phyloP scores from a whole-genome alignment of 1,140 invertebrate genomes.

The Drosophila sucinea region DNA sequence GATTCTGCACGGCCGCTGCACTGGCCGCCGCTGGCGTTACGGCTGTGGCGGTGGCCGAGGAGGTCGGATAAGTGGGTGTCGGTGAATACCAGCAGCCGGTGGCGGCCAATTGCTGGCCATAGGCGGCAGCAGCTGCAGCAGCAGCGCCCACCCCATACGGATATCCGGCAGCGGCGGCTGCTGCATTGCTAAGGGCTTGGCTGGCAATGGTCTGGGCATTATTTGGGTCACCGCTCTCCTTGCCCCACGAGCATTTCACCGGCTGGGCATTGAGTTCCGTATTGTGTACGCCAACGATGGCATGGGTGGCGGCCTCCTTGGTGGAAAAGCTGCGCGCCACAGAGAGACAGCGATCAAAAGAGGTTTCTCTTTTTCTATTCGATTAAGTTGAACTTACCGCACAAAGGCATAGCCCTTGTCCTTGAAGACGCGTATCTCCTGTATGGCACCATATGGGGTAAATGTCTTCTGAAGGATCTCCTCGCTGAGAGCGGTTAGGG shows the following conservation, averaged over 20 bases:
- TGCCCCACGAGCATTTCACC: conserved; percentile 99
- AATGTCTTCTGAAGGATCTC: conserved; percentile 99
- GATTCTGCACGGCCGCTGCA: conserved; percentile 84
- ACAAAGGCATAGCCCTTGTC: conserved; percentile 99
- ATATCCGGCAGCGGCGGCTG: conserved; percentile 75
- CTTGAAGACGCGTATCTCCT: conserved; percentile 99
- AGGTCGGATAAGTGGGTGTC: conserved; percentile 86
- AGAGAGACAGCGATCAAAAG: not conserved
- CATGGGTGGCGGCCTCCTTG: conserved; percentile 98
- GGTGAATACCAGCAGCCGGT: conserved; percentile 90
- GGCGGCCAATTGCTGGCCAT: conserved; percentile 82
- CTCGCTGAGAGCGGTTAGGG: conserved; percentile 94
- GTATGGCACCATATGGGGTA: conserved; percentile 95
- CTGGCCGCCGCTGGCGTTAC: conserved; percentile 89
- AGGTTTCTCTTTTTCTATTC: not conserved
- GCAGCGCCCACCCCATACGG: conserved; percentile 78
- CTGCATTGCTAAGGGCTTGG: conserved; percentile 83
- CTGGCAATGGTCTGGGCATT: conserved; percentile 89
- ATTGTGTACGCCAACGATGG: conserved; percentile 98
- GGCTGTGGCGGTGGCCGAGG: conserved; percentile 83
- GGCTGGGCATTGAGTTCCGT: conserved; percentile 97
- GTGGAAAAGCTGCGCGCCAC: conserved; percentile 93
- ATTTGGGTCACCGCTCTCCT: conserved; percentile 96
- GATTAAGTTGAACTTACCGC: conserved; percentile 86
- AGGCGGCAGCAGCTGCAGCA: conserved; percentile 78